Percentiles rank a stretch among this genome's conserved stretches.
Conservation (phyloP, 2,888 invertebrate genomes). For the Tenthredo scrophulariae region DNA sequence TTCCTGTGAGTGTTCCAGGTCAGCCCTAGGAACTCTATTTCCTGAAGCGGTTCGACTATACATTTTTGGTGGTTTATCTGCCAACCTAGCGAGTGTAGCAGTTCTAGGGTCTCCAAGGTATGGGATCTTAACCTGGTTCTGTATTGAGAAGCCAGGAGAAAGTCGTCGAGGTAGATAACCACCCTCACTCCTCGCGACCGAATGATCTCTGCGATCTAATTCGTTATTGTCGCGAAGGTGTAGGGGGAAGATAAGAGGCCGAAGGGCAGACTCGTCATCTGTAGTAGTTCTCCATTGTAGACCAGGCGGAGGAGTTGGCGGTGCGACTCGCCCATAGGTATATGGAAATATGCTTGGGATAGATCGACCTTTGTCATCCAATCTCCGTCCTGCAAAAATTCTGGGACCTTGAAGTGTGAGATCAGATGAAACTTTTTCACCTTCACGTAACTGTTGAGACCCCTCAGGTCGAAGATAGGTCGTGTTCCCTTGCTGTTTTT, state of each 20-base stretch:
- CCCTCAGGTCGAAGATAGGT: too few species aligned
- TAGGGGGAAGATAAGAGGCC: constrained; percentile 15
- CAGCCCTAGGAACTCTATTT: too few species aligned
- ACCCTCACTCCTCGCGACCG: constrained; percentile 57
- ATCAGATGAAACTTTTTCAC: constrained; percentile 51
- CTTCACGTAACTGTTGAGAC: neutral
- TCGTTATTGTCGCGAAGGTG: constrained; percentile 61
- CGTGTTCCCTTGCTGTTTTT: too few species aligned
- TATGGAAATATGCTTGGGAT: constrained; percentile 47
- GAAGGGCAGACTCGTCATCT: constrained; percentile 29
- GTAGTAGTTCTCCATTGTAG: neutral
- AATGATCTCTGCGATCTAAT: constrained; percentile 62
- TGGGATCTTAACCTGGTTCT: constrained; percentile 48
- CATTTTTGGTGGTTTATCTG: too few species aligned
- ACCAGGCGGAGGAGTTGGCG: neutral
- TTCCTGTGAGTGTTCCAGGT: too few species aligned
- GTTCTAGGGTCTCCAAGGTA: too few species aligned
- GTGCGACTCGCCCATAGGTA: neutral
- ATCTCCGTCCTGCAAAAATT: constrained; percentile 40
- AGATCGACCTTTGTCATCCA: constrained; percentile 36
- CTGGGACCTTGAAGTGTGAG: constrained; percentile 50
- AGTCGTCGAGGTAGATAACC: constrained; percentile 58
- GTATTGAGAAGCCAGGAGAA: constrained; percentile 59
- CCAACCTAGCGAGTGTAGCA: too few species aligned
- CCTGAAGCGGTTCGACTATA: too few species aligned